Conservation (phyloP, 2,797 vertebrate genomes). For the Remorina albescens region DNA sequence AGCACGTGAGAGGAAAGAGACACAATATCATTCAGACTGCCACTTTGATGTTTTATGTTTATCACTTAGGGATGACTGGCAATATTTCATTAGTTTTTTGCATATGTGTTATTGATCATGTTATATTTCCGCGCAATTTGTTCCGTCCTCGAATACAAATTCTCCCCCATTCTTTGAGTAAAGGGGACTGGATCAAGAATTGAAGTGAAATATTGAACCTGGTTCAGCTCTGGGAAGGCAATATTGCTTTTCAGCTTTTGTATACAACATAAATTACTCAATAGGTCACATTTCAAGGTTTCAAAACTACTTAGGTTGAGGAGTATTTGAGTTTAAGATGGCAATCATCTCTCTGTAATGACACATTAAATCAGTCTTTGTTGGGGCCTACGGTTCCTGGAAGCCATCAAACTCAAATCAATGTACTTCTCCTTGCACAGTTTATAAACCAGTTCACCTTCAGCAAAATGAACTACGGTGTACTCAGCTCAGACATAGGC, state of each 20-base stretch:
- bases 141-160: neutral
- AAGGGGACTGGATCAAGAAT: constrained; percentile 1
- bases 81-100: constrained; percentile 14
- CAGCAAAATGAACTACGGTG: constrained; percentile 41
- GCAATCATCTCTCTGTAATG: constrained; percentile 18
- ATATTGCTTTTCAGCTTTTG: constrained; percentile 11
- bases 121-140: constrained; percentile 10
- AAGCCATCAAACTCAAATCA: neutral
- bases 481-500: constrained; percentile 35
- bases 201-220: constrained; percentile 9
- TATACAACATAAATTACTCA: constrained; percentile 1
- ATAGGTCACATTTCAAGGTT: constrained; percentile 34
- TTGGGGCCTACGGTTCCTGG: neutral
- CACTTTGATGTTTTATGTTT: constrained; percentile 21
- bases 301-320: constrained; percentile 10
- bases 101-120: constrained; percentile 5
- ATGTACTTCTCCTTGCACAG: constrained; percentile 23
- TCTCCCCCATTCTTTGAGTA: constrained; percentile 4
- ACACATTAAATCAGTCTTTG: constrained; percentile 37
- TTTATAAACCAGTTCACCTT: constrained; percentile 40
- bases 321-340: constrained; percentile 33
- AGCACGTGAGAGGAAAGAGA: constrained; percentile 30
- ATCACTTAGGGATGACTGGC: constrained; percentile 9
- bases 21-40: constrained; percentile 36
- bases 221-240: constrained; percentile 14